Percentiles rank a stretch among this genome's conserved stretches.
phyloP scores from a whole-genome alignment of 92 coral and sea anemone species.

The Montipora capitata region DNA sequence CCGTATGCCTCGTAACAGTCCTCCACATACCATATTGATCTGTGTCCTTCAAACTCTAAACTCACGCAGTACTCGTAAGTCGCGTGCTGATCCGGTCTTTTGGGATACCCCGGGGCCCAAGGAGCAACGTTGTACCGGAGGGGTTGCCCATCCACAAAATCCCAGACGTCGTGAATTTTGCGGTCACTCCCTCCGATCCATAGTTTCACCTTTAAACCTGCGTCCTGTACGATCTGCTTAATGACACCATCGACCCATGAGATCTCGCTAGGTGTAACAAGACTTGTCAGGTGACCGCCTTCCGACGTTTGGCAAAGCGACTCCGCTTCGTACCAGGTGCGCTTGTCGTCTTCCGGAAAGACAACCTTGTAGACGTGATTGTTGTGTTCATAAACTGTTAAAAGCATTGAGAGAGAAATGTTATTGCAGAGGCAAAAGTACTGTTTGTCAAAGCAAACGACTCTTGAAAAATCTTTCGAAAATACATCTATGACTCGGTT shows the following conservation, averaged over 20 bases:
- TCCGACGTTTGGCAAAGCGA: slow-evolving; percentile 72
- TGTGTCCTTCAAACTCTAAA: slow-evolving; percentile 67
- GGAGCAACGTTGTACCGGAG: slow-evolving; percentile 78
- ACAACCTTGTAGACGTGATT: slow-evolving; percentile 81
- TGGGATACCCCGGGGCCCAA: slow-evolving; percentile 90
- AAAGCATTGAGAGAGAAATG: no score
- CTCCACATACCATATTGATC: slow-evolving; percentile 82
- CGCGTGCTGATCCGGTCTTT: slow-evolving; percentile 64
- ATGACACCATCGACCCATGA: slow-evolving; percentile 73
- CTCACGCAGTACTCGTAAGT: slow-evolving; percentile 71
- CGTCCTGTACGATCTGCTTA: slow-evolving; percentile 44
- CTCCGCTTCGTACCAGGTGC: slow-evolving; percentile 90
- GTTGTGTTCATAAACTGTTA: slow-evolving; percentile 74
- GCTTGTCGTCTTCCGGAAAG: slow-evolving; percentile 70
- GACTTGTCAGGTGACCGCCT: slow-evolving; percentile 79
- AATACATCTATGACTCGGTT: no score
- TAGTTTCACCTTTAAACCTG: slow-evolving; percentile 60
- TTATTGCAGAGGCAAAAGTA: no score
- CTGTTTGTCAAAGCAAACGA: no score
- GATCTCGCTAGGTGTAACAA: slow-evolving; percentile 64
- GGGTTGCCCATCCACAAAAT: slow-evolving; percentile 83
- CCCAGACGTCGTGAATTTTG: slow-evolving; percentile 74
- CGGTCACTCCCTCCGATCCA: slow-evolving; percentile 90
- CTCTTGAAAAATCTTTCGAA: no score
- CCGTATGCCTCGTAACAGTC: slow-evolving; percentile 83